Conservation (phyloP, 2,113 vertebrate genomes). For the Stercorarius parasiticus region DNA sequence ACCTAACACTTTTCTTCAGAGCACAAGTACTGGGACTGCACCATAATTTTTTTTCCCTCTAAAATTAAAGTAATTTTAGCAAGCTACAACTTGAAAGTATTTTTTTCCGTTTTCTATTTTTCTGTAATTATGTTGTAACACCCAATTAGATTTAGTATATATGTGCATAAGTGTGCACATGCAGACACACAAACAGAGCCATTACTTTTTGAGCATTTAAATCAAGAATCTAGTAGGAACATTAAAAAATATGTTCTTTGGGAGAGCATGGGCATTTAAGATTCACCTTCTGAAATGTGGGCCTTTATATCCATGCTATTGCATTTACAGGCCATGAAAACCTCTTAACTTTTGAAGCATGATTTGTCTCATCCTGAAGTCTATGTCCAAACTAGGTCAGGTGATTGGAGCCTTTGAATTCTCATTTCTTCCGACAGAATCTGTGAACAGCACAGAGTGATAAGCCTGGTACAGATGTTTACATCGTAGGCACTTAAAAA, state of each 20-base stretch:
- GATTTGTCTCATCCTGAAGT: neutral
- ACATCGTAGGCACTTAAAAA: neutral
- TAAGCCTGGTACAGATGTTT: neutral
- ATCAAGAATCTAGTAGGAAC: neutral
- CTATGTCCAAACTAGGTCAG: neutral
- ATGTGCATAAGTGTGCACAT: fast-evolving
- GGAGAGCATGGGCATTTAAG: neutral
- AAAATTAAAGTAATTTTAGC: neutral
- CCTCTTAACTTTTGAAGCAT: neutral
- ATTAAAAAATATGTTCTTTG: neutral
- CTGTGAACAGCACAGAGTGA: neutral
- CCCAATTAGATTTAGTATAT: neutral
- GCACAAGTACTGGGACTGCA: neutral
- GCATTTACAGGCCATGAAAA: neutral
- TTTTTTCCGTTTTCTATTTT: neutral
- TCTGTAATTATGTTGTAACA: neutral
- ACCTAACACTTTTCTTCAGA: neutral
- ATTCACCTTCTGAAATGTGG: neutral
- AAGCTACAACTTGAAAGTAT: neutral
- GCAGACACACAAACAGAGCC: neutral
- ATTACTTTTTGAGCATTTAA: neutral
- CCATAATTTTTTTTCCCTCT: neutral
- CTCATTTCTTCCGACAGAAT: neutral
- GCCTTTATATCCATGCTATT: neutral
- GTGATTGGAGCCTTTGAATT: neutral